A percentile compares a stretch with the other conserved stretches of the same genome.
Evolutionary conservation across 2,888 invertebrate genomes (phyloP).

Genomic region (Deroplatys truncata): DNA sequence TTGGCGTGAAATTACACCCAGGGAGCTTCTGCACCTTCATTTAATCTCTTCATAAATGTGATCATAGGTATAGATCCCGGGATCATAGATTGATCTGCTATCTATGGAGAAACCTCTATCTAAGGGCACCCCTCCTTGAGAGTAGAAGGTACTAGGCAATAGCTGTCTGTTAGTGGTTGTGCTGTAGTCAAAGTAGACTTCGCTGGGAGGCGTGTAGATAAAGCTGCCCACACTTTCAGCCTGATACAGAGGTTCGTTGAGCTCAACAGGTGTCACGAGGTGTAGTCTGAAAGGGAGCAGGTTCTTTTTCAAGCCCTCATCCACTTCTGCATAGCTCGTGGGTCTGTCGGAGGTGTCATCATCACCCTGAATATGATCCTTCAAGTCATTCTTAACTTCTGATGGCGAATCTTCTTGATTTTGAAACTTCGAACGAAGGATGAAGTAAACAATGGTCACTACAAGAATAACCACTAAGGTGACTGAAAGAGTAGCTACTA

Average conservation of each 20-base stretch:
- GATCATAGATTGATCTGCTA: not conserved
- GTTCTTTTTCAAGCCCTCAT: not conserved
- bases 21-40: not conserved
- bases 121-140: not conserved
- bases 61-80: not conserved
- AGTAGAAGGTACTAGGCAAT: not conserved
- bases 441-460: not conserved
- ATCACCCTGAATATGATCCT: not conserved
- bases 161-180: not conserved
- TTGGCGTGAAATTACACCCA: too few species aligned
- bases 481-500: not conserved
- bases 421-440: not conserved
- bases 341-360: not conserved
- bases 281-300: not conserved
- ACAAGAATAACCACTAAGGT: not conserved
- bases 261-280: not conserved
- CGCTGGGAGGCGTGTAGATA: not conserved
- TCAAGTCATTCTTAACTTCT: not conserved
- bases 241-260: not conserved
- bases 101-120: not conserved
- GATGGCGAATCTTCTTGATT: not conserved
- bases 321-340: not conserved
- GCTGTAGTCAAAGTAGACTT: not conserved
- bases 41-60: not conserved
- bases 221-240: not conserved